phyloP scores from a whole-genome alignment of 2,797 vertebrate genomes.

The Cheirogaleus major region DNA sequence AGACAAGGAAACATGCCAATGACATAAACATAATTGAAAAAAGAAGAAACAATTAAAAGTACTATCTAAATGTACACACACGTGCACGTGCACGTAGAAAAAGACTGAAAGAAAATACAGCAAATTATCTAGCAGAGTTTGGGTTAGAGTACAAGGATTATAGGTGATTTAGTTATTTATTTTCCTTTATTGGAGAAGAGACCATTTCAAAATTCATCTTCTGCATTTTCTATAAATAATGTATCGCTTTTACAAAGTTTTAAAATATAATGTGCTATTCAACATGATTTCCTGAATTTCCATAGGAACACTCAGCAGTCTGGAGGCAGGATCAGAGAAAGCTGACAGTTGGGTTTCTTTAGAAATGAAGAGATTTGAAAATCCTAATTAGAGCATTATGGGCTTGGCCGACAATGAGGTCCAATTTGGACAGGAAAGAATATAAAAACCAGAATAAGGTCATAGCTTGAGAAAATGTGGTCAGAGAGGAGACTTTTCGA shows the following conservation, averaged over 20 bases:
- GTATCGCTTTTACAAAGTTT: not conserved
- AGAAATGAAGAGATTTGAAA: not conserved
- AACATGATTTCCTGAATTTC: not conserved
- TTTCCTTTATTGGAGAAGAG: not conserved
- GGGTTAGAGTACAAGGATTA: not conserved
- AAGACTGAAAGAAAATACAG: not conserved
- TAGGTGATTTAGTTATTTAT: not conserved
- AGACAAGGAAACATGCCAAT: not conserved
- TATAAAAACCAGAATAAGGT: not conserved
- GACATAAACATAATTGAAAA: not conserved
- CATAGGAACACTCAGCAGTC: not conserved
- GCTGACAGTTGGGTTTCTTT: not conserved
- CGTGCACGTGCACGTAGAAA: not conserved
- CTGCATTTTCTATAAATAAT: constrained; percentile 14
- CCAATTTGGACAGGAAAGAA: not conserved
- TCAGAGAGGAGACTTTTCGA: not conserved
- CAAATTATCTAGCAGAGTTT: not conserved
- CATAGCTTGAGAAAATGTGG: not conserved
- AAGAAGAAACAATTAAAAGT: not conserved
- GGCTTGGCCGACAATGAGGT: not conserved
- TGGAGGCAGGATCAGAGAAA: not conserved
- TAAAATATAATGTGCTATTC: not conserved
- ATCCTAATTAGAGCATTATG: not conserved
- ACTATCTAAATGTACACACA: not conserved
- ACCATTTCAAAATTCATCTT: constrained; percentile 11